phyloP scores from a whole-genome alignment of 2,113 vertebrate species.

The Melospiza georgiana region DNA sequence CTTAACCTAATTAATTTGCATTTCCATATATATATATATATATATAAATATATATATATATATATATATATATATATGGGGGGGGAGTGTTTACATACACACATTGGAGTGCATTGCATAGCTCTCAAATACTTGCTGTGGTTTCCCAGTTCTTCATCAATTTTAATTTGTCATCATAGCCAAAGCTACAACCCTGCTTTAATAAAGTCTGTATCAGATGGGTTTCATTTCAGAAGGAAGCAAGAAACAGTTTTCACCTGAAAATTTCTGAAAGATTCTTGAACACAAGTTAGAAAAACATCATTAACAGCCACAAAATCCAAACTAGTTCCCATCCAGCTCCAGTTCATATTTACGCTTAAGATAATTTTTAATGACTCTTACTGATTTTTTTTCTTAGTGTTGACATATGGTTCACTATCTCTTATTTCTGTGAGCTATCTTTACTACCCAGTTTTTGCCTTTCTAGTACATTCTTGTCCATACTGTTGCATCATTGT shows the following conservation, averaged over 20 bases:
- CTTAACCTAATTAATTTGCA: neutral
- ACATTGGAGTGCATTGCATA: neutral
- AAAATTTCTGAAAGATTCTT: neutral
- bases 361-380: neutral
- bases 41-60: no score
- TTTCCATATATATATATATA: neutral
- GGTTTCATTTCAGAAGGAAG: neutral
- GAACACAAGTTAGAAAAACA: neutral
- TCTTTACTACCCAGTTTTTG: neutral
- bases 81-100: fast-evolving
- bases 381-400: neutral
- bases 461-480: neutral
- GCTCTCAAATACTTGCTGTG: neutral
- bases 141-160: neutral
- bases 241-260: neutral
- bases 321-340: neutral
- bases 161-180: neutral
- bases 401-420: neutral
- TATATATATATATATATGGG: no score
- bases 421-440: neutral
- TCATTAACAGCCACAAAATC: neutral
- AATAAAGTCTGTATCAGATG: neutral
- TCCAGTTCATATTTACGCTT: neutral
- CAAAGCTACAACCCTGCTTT: neutral
- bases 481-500: neutral